Evolutionary conservation across 2,113 vertebrate species (phyloP).

Genomic region (Suricata suricatta): DNA sequence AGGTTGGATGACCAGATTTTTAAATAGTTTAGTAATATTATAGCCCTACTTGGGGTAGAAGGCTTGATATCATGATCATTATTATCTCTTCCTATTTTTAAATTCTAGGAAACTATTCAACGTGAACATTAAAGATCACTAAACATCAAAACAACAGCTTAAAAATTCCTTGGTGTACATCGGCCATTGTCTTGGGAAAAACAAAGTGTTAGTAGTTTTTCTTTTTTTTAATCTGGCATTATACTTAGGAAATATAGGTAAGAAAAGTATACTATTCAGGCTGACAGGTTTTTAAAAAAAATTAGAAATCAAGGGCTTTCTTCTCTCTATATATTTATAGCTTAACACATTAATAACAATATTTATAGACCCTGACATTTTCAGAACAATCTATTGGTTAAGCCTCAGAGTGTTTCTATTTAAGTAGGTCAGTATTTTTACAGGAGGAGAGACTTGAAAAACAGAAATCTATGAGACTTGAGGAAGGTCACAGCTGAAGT

Average conservation of each 20-base stretch:
- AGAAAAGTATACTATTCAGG: background rate
- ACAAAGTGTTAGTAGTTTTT: background rate
- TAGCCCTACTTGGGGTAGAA: background rate
- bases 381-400: slow-evolving; percentile 33
- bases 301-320: background rate
- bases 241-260: background rate
- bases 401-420: background rate
- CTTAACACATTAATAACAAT: slow-evolving; percentile 19
- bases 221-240: background rate
- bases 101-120: slow-evolving; percentile 59
- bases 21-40: slow-evolving; percentile 8
- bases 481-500: slow-evolving; percentile 36
- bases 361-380: background rate
- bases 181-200: slow-evolving; percentile 23
- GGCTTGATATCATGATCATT: background rate
- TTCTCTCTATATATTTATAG: background rate
- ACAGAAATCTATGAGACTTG: slow-evolving; percentile 7
- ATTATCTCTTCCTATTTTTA: background rate
- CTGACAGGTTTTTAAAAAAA: background rate
- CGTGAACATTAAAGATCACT: slow-evolving; percentile 58
- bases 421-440: slow-evolving; percentile 56
- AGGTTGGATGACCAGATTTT: background rate
- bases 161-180: slow-evolving; percentile 38
- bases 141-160: background rate
- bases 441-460: slow-evolving; percentile 22